Percentiles rank a stretch among this genome's conserved stretches.
Conservation (phyloP, 2,113 vertebrate species). For the Mirza zaza region DNA sequence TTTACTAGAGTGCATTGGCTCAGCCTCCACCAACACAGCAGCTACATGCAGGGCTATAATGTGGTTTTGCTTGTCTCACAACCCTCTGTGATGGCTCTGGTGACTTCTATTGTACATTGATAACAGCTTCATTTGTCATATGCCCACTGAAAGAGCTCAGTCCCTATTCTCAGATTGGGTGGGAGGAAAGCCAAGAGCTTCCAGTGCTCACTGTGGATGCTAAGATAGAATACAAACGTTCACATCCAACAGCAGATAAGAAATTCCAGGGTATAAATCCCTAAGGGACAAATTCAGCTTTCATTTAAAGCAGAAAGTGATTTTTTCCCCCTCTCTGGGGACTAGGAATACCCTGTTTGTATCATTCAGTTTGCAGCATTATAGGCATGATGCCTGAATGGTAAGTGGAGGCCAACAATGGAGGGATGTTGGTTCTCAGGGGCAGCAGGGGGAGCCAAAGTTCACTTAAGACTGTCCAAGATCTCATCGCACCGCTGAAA, state of each 20-base stretch:
- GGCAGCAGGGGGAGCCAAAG: neutral
- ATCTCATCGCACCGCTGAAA: neutral
- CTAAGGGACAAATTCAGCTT: neutral
- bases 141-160: conserved; percentile 26
- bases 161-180: conserved; percentile 25
- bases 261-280: neutral
- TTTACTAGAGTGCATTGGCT: neutral
- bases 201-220: neutral
- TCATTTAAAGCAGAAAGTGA: neutral
- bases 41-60: neutral
- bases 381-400: neutral
- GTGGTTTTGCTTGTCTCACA: neutral
- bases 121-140: conserved; percentile 67
- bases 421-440: neutral
- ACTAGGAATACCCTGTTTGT: neutral
- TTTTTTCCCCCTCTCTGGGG: neutral
- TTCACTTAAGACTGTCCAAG: neutral
- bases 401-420: neutral
- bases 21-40: neutral
- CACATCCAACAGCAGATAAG: neutral
- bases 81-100: conserved; percentile 15
- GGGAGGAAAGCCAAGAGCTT: conserved; percentile 48
- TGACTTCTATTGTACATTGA: conserved; percentile 26
- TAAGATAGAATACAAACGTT: neutral
- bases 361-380: neutral